phyloP scores from a whole-genome alignment of 1,140 invertebrate genomes.

The Portunus trituberculatus region DNA sequence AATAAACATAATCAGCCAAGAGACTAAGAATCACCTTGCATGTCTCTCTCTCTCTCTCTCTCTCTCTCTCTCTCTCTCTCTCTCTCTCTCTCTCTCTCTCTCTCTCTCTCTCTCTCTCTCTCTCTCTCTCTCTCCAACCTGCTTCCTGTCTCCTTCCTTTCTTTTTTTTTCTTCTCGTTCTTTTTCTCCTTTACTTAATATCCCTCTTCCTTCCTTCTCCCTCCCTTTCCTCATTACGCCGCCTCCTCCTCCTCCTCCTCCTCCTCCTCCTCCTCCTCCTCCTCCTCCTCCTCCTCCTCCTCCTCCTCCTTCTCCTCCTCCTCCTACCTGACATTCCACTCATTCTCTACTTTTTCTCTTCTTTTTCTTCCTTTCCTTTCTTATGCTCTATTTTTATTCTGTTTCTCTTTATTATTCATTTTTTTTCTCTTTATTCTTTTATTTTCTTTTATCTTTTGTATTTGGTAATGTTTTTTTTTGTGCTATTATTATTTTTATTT shows the following conservation, averaged over 20 bases:
- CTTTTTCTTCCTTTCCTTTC: background rate
- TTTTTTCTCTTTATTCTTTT: no score
- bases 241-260: slow-evolving; percentile 32
- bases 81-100: slow-evolving; percentile 9
- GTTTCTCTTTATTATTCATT: background rate
- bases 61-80: slow-evolving; percentile 3
- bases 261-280: slow-evolving; percentile 34
- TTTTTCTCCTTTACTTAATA: background rate
- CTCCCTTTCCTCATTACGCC: background rate
- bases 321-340: background rate
- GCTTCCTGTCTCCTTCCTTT: background rate
- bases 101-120: slow-evolving; percentile 7
- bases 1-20: background rate
- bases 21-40: slow-evolving; percentile 28
- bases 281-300: slow-evolving; percentile 36
- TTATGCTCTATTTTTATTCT: no score
- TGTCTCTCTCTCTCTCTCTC: background rate
- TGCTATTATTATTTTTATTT: no score
- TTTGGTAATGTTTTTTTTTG: no score
- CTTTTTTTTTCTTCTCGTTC: background rate
- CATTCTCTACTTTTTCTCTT: background rate
- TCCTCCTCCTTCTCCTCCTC: slow-evolving; percentile 43
- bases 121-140: background rate
- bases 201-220: background rate
- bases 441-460: no score